These are phyloP conservation scores for Nothocercus nigrocapillus DNA, from an alignment of 2,113 vertebrate genomes.

Conservation along the genomic window DNA sequence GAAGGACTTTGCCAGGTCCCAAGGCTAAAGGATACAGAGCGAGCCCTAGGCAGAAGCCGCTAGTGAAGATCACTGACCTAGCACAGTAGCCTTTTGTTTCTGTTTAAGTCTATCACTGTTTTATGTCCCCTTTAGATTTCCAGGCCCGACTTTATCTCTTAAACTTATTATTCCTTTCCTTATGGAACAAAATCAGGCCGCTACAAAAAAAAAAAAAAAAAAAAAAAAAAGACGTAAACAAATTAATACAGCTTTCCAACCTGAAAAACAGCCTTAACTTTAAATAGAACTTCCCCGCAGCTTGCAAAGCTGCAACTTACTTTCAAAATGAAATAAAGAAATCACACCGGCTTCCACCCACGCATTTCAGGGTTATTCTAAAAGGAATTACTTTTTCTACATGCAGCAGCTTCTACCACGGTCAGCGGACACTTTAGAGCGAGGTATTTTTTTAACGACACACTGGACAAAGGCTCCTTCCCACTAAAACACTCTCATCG, in stretches of 20 bases:
- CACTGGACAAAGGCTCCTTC: not conserved
- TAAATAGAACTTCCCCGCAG: not conserved
- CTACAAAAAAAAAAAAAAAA: not conserved
- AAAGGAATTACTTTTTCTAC: not conserved
- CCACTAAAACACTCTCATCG: slow-evolving; percentile 4
- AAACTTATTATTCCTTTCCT: not conserved
- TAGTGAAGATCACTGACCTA: not conserved
- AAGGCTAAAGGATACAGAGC: accelerated
- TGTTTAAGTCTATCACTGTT: not conserved
- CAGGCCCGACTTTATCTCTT: not conserved
- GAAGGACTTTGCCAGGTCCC: not conserved
- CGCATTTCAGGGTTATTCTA: not conserved
- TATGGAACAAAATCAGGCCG: not conserved
- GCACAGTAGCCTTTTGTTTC: not conserved
- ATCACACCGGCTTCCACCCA: not conserved
- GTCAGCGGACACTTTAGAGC: not conserved
- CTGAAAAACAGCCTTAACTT: not conserved
- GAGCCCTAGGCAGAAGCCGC: not conserved
- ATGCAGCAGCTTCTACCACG: not conserved
- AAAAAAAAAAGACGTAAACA: not conserved
- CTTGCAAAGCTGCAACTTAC: not conserved
- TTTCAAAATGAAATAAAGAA: not conserved
- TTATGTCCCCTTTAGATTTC: not conserved
- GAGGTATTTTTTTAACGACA: not conserved
- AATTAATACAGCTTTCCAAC: not conserved